These are phyloP conservation scores for Empis stercorea DNA, from an alignment of 2,888 invertebrate species.

Conservation along the genomic window DNA sequence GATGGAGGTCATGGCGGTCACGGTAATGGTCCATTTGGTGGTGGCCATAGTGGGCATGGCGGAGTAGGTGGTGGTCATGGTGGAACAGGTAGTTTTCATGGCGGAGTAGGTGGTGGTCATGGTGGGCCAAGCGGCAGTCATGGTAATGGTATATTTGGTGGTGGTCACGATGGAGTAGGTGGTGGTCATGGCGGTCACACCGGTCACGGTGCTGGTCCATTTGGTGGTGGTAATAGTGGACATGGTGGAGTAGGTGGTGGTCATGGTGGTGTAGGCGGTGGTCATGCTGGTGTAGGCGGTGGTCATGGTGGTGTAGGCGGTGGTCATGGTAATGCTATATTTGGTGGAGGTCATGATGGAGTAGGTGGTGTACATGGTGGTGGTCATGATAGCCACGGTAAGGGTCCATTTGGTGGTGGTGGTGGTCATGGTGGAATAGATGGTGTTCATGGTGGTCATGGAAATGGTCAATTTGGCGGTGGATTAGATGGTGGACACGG, in stretches of 20 bases:
- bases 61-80: background rate
- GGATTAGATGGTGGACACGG: background rate
- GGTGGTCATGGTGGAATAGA: background rate
- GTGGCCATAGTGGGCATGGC: background rate
- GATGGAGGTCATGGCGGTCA: background rate
- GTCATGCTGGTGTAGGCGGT: background rate
- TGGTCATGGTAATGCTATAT: too few relatives aligned
- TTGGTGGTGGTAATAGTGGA: too few relatives aligned
- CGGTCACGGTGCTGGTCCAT: slow-evolving; percentile 9
- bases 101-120: slow-evolving; percentile 17
- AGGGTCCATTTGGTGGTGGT: background rate
- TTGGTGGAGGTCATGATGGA: background rate
- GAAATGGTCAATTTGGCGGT: background rate
- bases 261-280: background rate
- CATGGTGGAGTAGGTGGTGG: background rate
- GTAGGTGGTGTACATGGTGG: background rate
- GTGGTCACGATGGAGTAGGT: background rate
- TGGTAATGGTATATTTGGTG: too few relatives aligned
- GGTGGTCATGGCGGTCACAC: background rate
- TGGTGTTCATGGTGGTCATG: background rate
- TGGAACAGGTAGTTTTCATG: background rate
- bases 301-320: background rate
- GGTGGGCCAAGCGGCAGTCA: slow-evolving; percentile 3
- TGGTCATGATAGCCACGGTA: background rate
- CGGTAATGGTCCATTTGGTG: too few relatives aligned